These are phyloP conservation scores for Habrosyne pyritoides DNA, from an alignment of 2,888 invertebrate species.

Conservation along the genomic window DNA sequence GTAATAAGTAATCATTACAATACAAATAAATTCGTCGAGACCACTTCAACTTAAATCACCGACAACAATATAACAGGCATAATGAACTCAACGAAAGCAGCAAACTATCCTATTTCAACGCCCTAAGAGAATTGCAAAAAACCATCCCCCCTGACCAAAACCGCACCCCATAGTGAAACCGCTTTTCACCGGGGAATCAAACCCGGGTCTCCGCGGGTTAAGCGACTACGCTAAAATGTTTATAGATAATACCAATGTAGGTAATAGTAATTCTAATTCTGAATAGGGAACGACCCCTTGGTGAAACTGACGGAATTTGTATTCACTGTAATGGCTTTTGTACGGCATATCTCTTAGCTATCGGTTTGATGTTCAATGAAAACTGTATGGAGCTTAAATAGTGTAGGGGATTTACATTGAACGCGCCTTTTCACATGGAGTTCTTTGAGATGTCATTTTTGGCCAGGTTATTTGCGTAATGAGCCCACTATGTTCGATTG, in stretches of 20 bases:
- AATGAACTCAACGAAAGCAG: conserved; percentile 64
- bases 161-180: conserved; percentile 60
- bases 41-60: conserved; percentile 52
- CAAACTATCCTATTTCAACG: conserved; percentile 66
- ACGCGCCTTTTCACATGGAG: conserved; percentile 27
- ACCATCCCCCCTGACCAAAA: conserved; percentile 48
- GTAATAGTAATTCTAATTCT: conserved; percentile 74
- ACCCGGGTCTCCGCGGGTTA: conserved; percentile 80
- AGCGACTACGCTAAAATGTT: conserved; percentile 81
- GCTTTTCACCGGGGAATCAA: conserved; percentile 68
- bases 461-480: conserved; percentile 28
- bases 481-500: conserved; percentile 15
- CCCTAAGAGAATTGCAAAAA: conserved; percentile 71
- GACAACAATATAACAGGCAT: conserved; percentile 67
- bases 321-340: conserved; percentile 73
- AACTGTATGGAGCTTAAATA: conserved; percentile 49
- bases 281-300: conserved; percentile 54
- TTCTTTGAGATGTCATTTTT: conserved; percentile 40
- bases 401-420: conserved; percentile 38
- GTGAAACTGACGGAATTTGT: conserved; percentile 65
- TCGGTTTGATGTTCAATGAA: conserved; percentile 59
- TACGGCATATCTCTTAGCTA: conserved; percentile 47
- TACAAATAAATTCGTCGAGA: not conserved
- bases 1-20: not conserved
- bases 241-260: conserved; percentile 79